Base-by-base conservation (phyloP, 2,888 invertebrate genomes). In the Eristalinus aeneus region DNA sequence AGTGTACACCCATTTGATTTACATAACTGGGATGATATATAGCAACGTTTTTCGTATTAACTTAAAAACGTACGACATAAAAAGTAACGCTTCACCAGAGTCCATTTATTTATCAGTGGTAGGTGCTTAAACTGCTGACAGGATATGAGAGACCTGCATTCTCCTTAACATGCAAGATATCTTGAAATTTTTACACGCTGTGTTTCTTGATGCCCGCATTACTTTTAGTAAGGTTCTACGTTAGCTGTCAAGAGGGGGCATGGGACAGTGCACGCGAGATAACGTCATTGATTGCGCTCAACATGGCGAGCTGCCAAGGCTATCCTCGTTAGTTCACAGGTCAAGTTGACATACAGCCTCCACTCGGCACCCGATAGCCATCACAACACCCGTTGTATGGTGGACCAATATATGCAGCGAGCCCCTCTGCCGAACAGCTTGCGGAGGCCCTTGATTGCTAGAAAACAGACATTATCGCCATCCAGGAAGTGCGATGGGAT, bases 31-130 rank as follows among this genome's bases (percentile, higher is more conserved):
- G 61, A 32, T 16, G 76, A 76, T 20, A 53, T 8, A 61, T 80
- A 84, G 3, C 80, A 65, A 3, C 64, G 69, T 6, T n/a, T 36
- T 1, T 68, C 69, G 58, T 84, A 75, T 39, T 60, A 65, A 12
- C 64, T 71, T 10, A 87, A 54, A 27, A 76, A 87, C 16, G 64
- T 71, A 5, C 78, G 36, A 27, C 88, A 85, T 0, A 81, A 9
- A 9, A 32, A 54, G 20, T 0, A 5, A 3, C 58, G 20, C 10
- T 80, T 68, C 56, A 84, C 53, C 22, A 69, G 16, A 46, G 65
- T 36, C 83, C 83, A 87, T 69, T 46, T 83, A 27, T 76, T 76
- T 5, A 54, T 22, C 1, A 65, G 8, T 34, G 34, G 9, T 1
- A 34, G 8, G 8, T 34, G 11, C 0, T 8, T 23, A 11, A 61